Evolutionary conservation across 2,888 invertebrate species (phyloP), one percentile per base, ranked within the genome.

Genomic region (Agonopterix subpropinquella): DNA sequence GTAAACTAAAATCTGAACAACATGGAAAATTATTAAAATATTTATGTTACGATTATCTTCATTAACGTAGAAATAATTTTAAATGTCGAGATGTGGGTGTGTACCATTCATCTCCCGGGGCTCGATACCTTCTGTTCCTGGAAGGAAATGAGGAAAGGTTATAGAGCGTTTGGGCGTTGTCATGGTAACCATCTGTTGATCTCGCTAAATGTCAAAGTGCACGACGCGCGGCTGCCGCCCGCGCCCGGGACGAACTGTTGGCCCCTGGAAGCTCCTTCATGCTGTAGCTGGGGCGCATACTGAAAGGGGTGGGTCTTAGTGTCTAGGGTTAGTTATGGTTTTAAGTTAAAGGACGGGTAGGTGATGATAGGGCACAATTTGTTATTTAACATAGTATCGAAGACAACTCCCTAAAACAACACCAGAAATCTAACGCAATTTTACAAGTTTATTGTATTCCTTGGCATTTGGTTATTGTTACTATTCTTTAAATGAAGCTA

Each of bases 171-270:
- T 60, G 49, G 46, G 50, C 62, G 83, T 86, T 66, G 61, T 66
- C 69, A 80, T 80, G 68, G 69, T 55, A 64, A 83, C 78, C 62
- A 74, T 71, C 72, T 78, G 84, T 80, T 80, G 78, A 77, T 75
- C 64, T 58, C 54, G 49, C 18, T 46, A 73, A 81, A 82, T 78
- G 78, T 73, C 80, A 79, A 65, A 77, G 77, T 70, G 66, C 65
- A 65, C 53, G 53, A 53, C 41, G 65, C 11, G 42, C 13, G 11
- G n/a, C 11, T 1, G 42, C 42, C 11, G 42, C 13, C 13, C 2
- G n/a, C n/a, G n/a, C 42, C 11, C 42, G 13, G 42, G 42, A 8
- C 42, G 4, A 11, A 11, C 11, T 8, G 4, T 11, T 11, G 41
- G 11, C 42, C 10, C n/a, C 13, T 11, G 11, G 11, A 10, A n/a